Evolutionary conservation across 1,140 invertebrate species (phyloP).

Genomic region (Sinella curviseta): DNA sequence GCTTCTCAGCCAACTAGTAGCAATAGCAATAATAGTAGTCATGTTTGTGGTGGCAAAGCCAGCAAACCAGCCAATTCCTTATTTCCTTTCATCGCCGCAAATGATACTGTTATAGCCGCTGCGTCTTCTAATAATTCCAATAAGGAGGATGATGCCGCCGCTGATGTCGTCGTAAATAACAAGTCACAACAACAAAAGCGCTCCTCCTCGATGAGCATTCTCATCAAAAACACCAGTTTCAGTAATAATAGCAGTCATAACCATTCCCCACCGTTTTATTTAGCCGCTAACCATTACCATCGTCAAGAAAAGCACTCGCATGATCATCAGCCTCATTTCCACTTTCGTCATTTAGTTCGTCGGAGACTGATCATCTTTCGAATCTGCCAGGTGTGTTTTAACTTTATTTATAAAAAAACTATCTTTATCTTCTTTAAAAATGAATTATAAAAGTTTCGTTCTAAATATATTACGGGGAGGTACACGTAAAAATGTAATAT

Average conservation of each 20-base stretch:
- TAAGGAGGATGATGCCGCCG: background rate
- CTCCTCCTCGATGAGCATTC: background rate
- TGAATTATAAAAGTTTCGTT: too few species aligned
- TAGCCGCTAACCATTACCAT: slow-evolving; percentile 8
- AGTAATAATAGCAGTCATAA: background rate
- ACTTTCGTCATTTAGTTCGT: background rate
- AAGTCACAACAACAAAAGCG: background rate
- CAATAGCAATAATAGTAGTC: background rate
- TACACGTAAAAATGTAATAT: background rate
- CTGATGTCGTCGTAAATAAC: background rate
- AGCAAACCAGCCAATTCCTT: slow-evolving; percentile 2
- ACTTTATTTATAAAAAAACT: background rate
- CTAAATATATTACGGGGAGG: too few species aligned
- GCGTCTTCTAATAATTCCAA: background rate
- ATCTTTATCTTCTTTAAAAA: slow-evolving; percentile 4
- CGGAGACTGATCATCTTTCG: slow-evolving; percentile 1
- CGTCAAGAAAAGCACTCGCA: background rate
- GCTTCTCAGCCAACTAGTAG: background rate
- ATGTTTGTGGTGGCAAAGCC: background rate
- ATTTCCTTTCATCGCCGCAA: slow-evolving; percentile 6
- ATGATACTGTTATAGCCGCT: slow-evolving; percentile 6
- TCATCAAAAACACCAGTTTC: background rate
- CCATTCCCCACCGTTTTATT: background rate
- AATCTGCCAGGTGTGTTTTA: slow-evolving; percentile 7
- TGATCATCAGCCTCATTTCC: background rate